Base-by-base conservation (phyloP, 2,113 vertebrate species). In the Pangasianodon gigas region DNA sequence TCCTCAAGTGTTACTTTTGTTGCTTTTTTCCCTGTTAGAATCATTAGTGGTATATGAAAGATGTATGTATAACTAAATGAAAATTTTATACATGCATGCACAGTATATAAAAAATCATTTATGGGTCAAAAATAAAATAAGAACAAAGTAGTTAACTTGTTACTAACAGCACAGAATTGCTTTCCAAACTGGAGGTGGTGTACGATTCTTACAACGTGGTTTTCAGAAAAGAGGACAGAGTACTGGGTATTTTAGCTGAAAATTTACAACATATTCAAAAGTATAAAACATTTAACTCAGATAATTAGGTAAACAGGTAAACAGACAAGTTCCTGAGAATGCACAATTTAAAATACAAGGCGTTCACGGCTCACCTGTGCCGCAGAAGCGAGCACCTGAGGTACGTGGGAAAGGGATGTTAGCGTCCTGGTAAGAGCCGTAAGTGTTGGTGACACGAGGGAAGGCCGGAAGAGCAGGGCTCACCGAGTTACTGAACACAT, bases 351-450 rank as follows among this genome's bases (percentile, higher is more conserved):
- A 32, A 41, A 44, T 74, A 41, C 37, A 16, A 74, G 37, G 69
- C 41, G 14, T 5, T 48, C 75, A 26, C 14, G 44, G 37, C 75
- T 52, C 94, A 98, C 97, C 97, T 94, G 98, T 97, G 89, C 98
- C 98, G 90, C 98, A 99, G 95, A 99, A 99, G 86, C 98, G 97
- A 83, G 98, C 98, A n/a, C 98, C 98, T 0, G 98, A 99, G 4
- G 98, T 99, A 18, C 98, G 96, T 46, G 98, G 98, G 89, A 99
- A 99, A 0, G 98, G 98, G 93, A 99, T 98, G 93, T 99, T 99
- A n/a, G 98, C 97, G 74, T 99, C 98, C 95, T 99, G 98, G 89
- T 99, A 99, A 21, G 98, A 99, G 19, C 98, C 98, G 1, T 99
- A 99, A 0, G 98, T 97, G 87, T 99, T 99, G 93, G 96, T 97